Percentiles rank a stretch among this genome's conserved stretches.
Evolutionary conservation across 2,797 vertebrate species (phyloP).

Genomic region (Tauraco hartlaubi): DNA sequence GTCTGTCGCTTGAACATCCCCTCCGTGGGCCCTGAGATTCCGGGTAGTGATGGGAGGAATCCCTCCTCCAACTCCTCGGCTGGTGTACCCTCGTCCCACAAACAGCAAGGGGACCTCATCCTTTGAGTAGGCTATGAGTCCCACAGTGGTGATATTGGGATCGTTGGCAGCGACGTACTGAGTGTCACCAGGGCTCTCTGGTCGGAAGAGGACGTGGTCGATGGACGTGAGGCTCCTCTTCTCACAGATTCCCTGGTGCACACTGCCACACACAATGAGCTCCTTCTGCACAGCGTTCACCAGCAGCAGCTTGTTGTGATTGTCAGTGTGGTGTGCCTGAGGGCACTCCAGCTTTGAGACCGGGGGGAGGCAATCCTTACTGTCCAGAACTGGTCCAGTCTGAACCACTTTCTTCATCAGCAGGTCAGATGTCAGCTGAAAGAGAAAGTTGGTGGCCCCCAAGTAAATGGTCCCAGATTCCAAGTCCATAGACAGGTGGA

Average conservation of each 20-base stretch:
- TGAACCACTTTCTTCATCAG: slow-evolving; percentile 78
- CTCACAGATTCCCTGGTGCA: slow-evolving; percentile 96
- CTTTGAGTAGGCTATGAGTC: slow-evolving; percentile 87
- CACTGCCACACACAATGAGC: slow-evolving; percentile 94
- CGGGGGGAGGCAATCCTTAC: slow-evolving; percentile 93
- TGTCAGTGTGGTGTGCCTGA: slow-evolving; percentile 88
- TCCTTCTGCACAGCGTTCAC: slow-evolving; percentile 87
- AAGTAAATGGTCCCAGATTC: slow-evolving; percentile 89
- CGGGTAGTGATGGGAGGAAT: slow-evolving; percentile 96
- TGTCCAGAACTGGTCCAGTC: slow-evolving; percentile 92
- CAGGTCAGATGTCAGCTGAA: slow-evolving; percentile 89
- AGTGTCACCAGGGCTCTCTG: slow-evolving; percentile 92
- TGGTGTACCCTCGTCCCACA: slow-evolving; percentile 95
- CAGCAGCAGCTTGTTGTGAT: slow-evolving; percentile 95
- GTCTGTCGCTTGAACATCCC: slow-evolving; percentile 64
- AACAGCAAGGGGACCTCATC: slow-evolving; percentile 89
- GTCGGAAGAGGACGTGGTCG: slow-evolving; percentile 84
- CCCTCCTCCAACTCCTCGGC: slow-evolving; percentile 85
- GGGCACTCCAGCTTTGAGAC: slow-evolving; percentile 90
- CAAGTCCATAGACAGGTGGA: slow-evolving; percentile 91
- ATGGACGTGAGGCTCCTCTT: slow-evolving; percentile 88
- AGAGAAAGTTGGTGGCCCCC: slow-evolving; percentile 92
- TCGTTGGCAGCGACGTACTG: slow-evolving; percentile 97
- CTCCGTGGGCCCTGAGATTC: slow-evolving; percentile 80
- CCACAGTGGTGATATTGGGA: slow-evolving; percentile 93